phyloP scores from a whole-genome alignment of 2,888 invertebrate genomes.

The Hirtodrosophila trivittata region DNA sequence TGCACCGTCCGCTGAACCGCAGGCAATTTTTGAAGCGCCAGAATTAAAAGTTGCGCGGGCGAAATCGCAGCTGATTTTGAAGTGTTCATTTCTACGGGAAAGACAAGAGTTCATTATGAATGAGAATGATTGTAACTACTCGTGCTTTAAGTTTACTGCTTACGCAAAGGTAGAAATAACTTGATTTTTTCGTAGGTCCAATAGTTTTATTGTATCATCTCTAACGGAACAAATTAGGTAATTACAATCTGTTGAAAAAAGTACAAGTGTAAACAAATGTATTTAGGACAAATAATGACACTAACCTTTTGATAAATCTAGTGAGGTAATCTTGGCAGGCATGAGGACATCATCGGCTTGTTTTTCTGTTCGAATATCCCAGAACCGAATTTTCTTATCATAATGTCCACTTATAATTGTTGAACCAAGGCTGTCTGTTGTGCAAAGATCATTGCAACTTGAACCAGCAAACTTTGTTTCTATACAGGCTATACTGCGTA shows the following conservation, averaged over 20 bases:
- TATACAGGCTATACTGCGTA: constrained; percentile 95
- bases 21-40: constrained; percentile 93
- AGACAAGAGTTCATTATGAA: constrained; percentile 15
- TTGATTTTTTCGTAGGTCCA: constrained; percentile 97
- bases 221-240: constrained; percentile 96
- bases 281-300: neutral
- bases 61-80: constrained; percentile 98
- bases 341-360: constrained; percentile 93
- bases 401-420: constrained; percentile 98
- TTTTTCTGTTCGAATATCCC: constrained; percentile 96
- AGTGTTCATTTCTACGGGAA: constrained; percentile 92
- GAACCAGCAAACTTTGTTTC: constrained; percentile 98
- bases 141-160: constrained; percentile 76
- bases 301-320: constrained; percentile 95
- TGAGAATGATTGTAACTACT: no score
- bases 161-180: constrained; percentile 95
- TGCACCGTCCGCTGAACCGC: constrained; percentile 95
- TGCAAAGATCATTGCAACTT: constrained; percentile 98
- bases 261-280: neutral
- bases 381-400: constrained; percentile 98
- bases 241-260: constrained; percentile 90
- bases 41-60: constrained; percentile 96
- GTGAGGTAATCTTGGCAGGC: constrained; percentile 96
- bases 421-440: constrained; percentile 91
- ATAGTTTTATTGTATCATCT: constrained; percentile 96